Conservation (phyloP, 2,797 vertebrate genomes). For the Peromyscus nudipes region DNA sequence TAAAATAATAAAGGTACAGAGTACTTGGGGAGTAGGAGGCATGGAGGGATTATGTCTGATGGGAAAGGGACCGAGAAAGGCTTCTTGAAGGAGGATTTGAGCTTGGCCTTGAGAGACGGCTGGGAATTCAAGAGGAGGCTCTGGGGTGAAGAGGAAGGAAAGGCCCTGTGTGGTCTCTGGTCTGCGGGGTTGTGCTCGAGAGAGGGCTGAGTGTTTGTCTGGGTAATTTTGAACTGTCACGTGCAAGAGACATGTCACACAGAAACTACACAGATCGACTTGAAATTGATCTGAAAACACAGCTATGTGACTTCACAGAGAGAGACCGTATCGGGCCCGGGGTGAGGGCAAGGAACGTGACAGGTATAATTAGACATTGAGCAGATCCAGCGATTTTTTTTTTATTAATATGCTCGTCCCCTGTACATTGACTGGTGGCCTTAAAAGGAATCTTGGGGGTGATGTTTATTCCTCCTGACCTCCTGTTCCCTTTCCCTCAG, state of each 20-base stretch:
- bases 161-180: slow-evolving; percentile 74
- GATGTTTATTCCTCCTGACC: slow-evolving; percentile 49
- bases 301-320: slow-evolving; percentile 67
- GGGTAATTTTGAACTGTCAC: slow-evolving; percentile 82
- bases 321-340: slow-evolving; percentile 54
- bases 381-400: slow-evolving; percentile 68
- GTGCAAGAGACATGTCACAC: slow-evolving; percentile 76
- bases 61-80: slow-evolving; percentile 68
- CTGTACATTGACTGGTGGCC: slow-evolving; percentile 58
- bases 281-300: slow-evolving; percentile 69
- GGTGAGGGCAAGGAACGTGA: slow-evolving; percentile 69
- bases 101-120: slow-evolving; percentile 74
- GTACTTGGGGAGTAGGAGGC: slow-evolving; percentile 60
- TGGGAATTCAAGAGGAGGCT: slow-evolving; percentile 54
- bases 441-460: slow-evolving; percentile 67
- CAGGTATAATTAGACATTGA: slow-evolving; percentile 82
- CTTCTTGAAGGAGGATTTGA: slow-evolving; percentile 78
- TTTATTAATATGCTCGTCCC: slow-evolving; percentile 78
- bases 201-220: slow-evolving; percentile 70
- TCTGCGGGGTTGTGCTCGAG: slow-evolving; percentile 41
- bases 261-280: slow-evolving; percentile 82
- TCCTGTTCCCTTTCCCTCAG: slow-evolving; percentile 25
- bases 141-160: slow-evolving; percentile 13
- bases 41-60: slow-evolving; percentile 74
- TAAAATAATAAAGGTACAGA: slow-evolving; percentile 82